Evolutionary conservation across 2,113 vertebrate species (phyloP).

Genomic region (Ursus arctos): DNA sequence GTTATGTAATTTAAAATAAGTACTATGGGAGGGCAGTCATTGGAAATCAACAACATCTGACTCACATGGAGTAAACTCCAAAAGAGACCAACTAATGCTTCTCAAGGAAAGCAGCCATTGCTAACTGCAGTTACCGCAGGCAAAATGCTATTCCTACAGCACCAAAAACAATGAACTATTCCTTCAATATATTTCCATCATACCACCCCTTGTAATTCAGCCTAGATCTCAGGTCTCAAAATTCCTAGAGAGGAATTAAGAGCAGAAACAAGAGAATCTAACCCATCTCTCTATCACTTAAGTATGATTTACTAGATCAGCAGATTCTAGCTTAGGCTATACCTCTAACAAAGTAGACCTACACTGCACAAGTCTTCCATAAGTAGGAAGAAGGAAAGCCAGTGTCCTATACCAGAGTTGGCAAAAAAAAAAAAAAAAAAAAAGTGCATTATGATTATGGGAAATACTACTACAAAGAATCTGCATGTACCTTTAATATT

Average conservation of each 20-base stretch:
- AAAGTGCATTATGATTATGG: background rate
- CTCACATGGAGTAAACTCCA: background rate
- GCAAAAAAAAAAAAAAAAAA: background rate
- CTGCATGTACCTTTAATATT: background rate
- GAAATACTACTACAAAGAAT: background rate
- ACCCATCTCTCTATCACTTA: background rate
- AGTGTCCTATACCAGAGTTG: background rate
- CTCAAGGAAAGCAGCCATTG: background rate
- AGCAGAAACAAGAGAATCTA: background rate
- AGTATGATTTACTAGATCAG: background rate
- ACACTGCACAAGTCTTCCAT: background rate
- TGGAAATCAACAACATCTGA: background rate
- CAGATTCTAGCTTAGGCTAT: background rate
- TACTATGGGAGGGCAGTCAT: background rate
- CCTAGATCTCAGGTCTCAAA: slow-evolving; percentile 17
- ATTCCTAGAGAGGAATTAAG: background rate
- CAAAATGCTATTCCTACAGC: background rate
- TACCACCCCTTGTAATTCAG: background rate
- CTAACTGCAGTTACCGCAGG: background rate
- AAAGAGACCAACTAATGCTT: background rate
- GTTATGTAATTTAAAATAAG: slow-evolving; percentile 3
- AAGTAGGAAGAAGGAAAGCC: background rate
- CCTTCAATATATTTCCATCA: background rate
- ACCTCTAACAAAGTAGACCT: background rate
- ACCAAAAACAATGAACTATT: background rate